phyloP scores from a whole-genome alignment of 1,140 invertebrate genomes.

The Conus betulinus region DNA sequence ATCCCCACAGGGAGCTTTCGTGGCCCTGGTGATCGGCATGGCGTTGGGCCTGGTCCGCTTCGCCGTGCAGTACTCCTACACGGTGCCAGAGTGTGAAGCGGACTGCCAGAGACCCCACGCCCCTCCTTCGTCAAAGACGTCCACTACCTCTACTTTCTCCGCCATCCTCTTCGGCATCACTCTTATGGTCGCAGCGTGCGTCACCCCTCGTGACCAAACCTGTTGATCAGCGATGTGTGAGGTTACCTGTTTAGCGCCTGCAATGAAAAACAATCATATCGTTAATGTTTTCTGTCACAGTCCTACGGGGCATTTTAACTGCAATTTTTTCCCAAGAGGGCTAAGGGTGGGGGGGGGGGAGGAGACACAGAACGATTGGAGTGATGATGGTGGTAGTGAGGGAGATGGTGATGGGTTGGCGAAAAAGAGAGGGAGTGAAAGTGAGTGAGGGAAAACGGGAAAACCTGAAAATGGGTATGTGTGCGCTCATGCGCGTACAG shows the following conservation, averaged over 20 bases:
- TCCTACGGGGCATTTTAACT: no score
- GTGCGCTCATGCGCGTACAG: no score
- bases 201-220: slow-evolving; percentile 70
- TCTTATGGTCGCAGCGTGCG: slow-evolving; percentile 54
- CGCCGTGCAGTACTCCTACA: slow-evolving; percentile 68
- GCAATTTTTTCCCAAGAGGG: no score
- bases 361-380: neutral
- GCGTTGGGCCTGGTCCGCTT: slow-evolving; percentile 74
- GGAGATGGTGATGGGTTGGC: neutral
- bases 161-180: slow-evolving; percentile 69
- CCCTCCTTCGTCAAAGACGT: slow-evolving; percentile 68
- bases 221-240: slow-evolving; percentile 67
- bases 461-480: no score
- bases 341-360: neutral
- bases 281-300: no score
- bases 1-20: slow-evolving; percentile 78
- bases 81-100: slow-evolving; percentile 57
- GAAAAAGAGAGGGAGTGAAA: neutral
- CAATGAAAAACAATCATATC: no score
- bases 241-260: slow-evolving; percentile 28
- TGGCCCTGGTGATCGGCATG: slow-evolving; percentile 77
- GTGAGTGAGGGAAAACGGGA: no score
- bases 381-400: neutral
- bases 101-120: slow-evolving; percentile 52
- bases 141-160: slow-evolving; percentile 75